Conservation (phyloP, 1,140 invertebrate genomes). For the Drosophila serrata region DNA sequence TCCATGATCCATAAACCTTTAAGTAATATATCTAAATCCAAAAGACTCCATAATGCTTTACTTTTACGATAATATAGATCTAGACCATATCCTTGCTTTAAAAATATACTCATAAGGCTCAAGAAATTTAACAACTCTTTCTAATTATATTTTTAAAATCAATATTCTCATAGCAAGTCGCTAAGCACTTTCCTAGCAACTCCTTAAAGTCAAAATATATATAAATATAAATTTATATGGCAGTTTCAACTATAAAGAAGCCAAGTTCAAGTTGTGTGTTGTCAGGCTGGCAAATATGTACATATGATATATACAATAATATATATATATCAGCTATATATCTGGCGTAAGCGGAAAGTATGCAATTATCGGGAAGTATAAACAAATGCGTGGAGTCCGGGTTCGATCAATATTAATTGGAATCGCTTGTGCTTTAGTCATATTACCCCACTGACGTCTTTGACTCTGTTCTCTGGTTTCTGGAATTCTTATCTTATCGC, state of each 20-base stretch:
- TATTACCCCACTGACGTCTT: slow-evolving; percentile 17
- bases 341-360: slow-evolving; percentile 5
- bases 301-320: no score
- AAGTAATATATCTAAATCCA: no score
- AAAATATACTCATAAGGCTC: no score
- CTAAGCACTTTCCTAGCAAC: background rate
- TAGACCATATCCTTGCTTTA: background rate
- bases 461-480: background rate
- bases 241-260: background rate
- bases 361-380: slow-evolving; percentile 26
- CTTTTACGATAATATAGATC: no score
- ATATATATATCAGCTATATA: background rate
- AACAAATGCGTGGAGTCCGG: slow-evolving; percentile 17
- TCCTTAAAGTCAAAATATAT: background rate
- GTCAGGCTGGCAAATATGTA: background rate
- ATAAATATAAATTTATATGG: background rate
- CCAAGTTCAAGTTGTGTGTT: slow-evolving; percentile 11
- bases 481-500: slow-evolving; percentile 22
- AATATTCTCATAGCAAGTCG: no score
- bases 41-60: no score
- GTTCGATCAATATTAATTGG: slow-evolving; percentile 33
- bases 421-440: slow-evolving; percentile 40
- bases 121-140: background rate
- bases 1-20: no score
- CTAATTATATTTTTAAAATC: background rate